Conservation (phyloP, 2,888 invertebrate genomes). For the Eilema caniola region DNA sequence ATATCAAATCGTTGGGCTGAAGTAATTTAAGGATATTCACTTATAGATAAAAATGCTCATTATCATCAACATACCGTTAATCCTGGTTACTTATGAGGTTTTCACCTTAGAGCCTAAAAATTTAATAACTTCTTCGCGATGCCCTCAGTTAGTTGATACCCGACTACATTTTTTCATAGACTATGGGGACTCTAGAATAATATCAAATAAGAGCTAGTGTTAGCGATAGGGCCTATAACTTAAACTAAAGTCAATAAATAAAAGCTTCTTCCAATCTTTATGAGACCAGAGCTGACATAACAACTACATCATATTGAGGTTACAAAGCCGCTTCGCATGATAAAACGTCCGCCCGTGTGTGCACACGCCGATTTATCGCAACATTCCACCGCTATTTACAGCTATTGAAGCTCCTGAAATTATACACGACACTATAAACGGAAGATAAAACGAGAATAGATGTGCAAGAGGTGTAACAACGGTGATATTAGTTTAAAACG, state of each 20-base stretch:
- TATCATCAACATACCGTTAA: background rate
- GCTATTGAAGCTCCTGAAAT: conserved; percentile 28
- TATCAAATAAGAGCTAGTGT: background rate
- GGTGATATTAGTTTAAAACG: conserved; percentile 11
- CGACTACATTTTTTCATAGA: background rate
- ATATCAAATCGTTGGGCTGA: background rate
- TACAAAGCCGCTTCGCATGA: conserved; percentile 22
- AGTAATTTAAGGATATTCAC: no score
- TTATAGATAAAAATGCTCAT: background rate
- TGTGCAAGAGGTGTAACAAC: conserved; percentile 12
- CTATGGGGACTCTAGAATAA: background rate
- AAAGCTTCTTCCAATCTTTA: background rate
- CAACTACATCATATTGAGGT: conserved; percentile 14
- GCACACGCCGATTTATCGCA: conserved; percentile 28
- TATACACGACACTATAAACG: conserved; percentile 24
- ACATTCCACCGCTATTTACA: conserved; percentile 24
- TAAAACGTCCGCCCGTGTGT: conserved; percentile 25
- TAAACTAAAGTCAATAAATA: background rate
- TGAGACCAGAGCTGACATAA: background rate
- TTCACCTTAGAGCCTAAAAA: no score
- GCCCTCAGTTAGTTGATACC: no score
- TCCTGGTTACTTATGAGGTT: no score
- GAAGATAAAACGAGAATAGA: conserved; percentile 17
- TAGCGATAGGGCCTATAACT: background rate
- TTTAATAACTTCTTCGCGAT: background rate